Conservation (phyloP, 1,140 invertebrate genomes). For the Cryptotermes secundus region DNA sequence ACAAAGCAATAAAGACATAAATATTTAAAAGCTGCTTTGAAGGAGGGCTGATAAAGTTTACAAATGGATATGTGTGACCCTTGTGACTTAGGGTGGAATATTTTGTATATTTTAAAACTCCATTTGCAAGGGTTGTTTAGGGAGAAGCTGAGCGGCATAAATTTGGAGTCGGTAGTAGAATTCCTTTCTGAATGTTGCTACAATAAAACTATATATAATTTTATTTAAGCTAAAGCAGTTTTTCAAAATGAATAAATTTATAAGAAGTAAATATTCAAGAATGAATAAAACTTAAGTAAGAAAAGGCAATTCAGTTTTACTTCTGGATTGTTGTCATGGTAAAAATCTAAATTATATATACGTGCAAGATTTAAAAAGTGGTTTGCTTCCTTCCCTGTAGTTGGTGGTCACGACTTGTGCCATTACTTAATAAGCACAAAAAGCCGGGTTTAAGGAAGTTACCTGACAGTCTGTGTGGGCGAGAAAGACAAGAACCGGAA, state of each 20-base stretch:
- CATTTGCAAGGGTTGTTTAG: neutral
- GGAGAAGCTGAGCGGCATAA: neutral
- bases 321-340: too few species aligned
- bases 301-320: too few species aligned
- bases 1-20: neutral
- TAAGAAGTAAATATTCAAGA: too few species aligned
- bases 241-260: too few species aligned
- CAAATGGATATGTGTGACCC: neutral
- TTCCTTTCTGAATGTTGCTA: too few species aligned
- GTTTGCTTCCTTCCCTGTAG: too few species aligned
- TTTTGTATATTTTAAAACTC: slow-evolving; percentile 14
- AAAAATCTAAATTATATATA: too few species aligned
- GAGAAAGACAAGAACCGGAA: neutral
- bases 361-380: too few species aligned
- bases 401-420: neutral
- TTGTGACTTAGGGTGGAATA: neutral
- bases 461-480: neutral
- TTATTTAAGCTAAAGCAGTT: too few species aligned
- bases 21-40: neutral
- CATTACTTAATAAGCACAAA: neutral
- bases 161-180: too few species aligned
- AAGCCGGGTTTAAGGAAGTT: neutral
- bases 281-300: too few species aligned
- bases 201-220: too few species aligned
- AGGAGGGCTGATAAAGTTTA: neutral